Conservation (phyloP, 2,113 vertebrate genomes). For the Thunnus thynnus region DNA sequence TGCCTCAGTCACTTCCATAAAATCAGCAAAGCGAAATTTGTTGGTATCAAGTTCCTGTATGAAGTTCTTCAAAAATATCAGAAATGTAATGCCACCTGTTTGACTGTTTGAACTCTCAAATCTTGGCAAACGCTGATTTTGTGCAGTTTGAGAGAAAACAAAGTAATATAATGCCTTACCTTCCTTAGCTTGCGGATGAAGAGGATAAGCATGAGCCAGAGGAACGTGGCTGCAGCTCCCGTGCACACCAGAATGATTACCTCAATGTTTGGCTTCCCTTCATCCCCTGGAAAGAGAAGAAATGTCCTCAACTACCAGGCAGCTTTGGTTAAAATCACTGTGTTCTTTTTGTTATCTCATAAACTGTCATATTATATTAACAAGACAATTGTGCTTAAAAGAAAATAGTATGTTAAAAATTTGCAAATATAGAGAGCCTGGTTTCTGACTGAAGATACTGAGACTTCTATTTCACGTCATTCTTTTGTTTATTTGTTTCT, state of each 20-base stretch:
- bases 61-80: background rate
- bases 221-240: slow-evolving; percentile 91
- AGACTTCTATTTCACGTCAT: slow-evolving; percentile 12
- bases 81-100: background rate
- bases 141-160: background rate
- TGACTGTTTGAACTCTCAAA: background rate
- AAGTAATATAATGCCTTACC: slow-evolving; percentile 75
- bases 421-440: background rate
- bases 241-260: slow-evolving; percentile 94
- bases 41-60: background rate
- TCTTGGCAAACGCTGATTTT: slow-evolving; percentile 10
- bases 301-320: slow-evolving; percentile 1
- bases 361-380: slow-evolving; percentile 7
- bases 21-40: background rate
- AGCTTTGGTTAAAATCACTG: slow-evolving; percentile 1
- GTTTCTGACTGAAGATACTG: background rate
- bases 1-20: background rate
- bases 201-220: slow-evolving; percentile 94
- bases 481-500: slow-evolving; percentile 42
- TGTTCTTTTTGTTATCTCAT: slow-evolving; percentile 29
- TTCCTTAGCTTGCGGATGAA: slow-evolving; percentile 94
- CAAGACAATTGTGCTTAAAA: slow-evolving; percentile 31
- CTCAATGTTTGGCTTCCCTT: slow-evolving; percentile 91
- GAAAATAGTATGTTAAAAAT: slow-evolving; percentile 26
- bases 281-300: slow-evolving; percentile 86